These are phyloP conservation scores for Malurus elegans DNA, from an alignment of 2,113 vertebrate genomes.

Conservation along the genomic window DNA sequence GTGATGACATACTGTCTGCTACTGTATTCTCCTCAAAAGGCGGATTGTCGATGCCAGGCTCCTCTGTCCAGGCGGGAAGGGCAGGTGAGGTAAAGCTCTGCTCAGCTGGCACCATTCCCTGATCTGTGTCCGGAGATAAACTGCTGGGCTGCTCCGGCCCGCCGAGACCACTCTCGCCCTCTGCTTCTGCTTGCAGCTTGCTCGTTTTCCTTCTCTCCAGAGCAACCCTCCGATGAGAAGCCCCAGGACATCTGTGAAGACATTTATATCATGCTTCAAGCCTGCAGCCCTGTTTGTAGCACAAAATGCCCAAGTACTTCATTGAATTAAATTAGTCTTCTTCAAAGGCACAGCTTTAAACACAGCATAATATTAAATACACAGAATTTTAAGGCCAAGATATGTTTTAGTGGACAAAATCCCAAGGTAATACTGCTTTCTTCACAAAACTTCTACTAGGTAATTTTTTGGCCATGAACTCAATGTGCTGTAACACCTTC, in stretches of 20 bases:
- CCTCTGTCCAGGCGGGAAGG: constrained; percentile 81
- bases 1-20: constrained; percentile 84
- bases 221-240: constrained; percentile 80
- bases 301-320: not conserved
- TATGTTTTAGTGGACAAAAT: not conserved
- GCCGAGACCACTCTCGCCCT: constrained; percentile 66
- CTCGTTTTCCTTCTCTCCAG: constrained; percentile 77
- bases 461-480: not conserved
- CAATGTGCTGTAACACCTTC: not conserved
- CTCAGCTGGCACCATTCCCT: constrained; percentile 61
- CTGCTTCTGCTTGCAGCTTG: constrained; percentile 67
- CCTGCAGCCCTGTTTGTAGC: not conserved
- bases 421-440: not conserved
- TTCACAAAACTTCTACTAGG: not conserved
- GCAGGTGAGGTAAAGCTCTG: constrained; percentile 62
- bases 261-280: not conserved
- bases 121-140: constrained; percentile 65
- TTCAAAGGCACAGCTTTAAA: not conserved
- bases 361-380: not conserved
- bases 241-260: constrained; percentile 88
- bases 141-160: constrained; percentile 73
- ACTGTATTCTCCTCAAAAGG: constrained; percentile 88
- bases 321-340: not conserved
- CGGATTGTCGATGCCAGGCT: constrained; percentile 88
- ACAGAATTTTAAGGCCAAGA: not conserved